These are phyloP conservation scores for Epicampocera succincta DNA, from an alignment of 2,888 invertebrate species.

Conservation along the genomic window DNA sequence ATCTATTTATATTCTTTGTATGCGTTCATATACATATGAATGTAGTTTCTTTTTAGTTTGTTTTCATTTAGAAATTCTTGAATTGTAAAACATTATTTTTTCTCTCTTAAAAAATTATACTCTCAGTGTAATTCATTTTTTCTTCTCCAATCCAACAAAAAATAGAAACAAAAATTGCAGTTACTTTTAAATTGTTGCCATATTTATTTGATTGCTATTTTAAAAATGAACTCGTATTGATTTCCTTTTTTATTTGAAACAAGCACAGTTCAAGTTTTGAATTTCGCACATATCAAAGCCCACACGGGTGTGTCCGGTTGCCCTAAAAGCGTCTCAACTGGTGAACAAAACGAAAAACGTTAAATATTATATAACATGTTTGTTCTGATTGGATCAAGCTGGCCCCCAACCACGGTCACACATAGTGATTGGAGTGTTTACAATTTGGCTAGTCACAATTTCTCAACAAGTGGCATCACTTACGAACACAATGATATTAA, in stretches of 20 bases:
- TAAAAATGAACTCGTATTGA: too few species aligned
- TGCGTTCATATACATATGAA: slow-evolving; percentile 10
- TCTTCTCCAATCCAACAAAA: slow-evolving; percentile 4
- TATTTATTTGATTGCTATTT: not conserved
- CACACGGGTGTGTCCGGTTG: too few species aligned
- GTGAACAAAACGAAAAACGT: too few species aligned
- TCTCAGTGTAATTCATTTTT: slow-evolving; percentile 15
- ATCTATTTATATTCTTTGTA: not conserved
- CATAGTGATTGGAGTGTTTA: too few species aligned
- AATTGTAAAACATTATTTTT: slow-evolving; percentile 12
- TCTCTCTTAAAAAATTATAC: not conserved
- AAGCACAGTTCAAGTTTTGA: too few species aligned
- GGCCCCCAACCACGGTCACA: too few species aligned
- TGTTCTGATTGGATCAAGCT: too few species aligned
- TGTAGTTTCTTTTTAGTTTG: slow-evolving; percentile 38
- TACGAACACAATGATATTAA: slow-evolving; percentile 24
- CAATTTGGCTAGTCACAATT: not conserved
- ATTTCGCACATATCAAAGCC: too few species aligned
- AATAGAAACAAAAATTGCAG: not conserved
- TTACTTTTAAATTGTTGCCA: slow-evolving; percentile 32
- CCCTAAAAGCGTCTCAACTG: too few species aligned
- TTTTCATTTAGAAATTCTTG: slow-evolving; percentile 53
- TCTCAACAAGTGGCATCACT: slow-evolving; percentile 52
- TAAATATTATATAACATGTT: too few species aligned
- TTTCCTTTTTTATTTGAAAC: too few species aligned